Percentiles rank a stretch among this genome's conserved stretches.
phyloP scores from a whole-genome alignment of 2,888 invertebrate genomes.

The Agriotes lineatus region DNA sequence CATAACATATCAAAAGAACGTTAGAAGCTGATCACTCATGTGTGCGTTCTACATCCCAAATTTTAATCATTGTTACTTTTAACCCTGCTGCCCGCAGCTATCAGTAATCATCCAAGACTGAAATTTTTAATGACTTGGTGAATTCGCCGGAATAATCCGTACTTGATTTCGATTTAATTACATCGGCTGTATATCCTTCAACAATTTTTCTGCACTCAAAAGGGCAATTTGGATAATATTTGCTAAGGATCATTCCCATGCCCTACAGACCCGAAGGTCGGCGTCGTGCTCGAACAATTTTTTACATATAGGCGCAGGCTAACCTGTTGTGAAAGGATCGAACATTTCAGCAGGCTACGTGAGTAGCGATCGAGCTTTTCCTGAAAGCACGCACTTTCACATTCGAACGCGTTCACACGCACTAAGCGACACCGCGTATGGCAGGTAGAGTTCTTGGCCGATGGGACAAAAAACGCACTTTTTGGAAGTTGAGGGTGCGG shows the following conservation, averaged over 20 bases:
- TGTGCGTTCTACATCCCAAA: neutral
- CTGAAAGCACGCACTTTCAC: constrained; percentile 28
- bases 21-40: constrained; percentile 2
- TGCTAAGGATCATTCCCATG: no score
- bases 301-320: no score
- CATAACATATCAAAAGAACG: neutral
- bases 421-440: constrained; percentile 21
- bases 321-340: no score
- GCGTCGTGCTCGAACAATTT: no score
- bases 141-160: neutral
- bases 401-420: constrained; percentile 28
- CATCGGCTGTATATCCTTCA: no score
- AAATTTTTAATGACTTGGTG: neutral
- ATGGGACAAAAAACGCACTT: constrained; percentile 34
- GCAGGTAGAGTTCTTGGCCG: constrained; percentile 38
- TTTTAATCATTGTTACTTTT: neutral
- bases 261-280: no score
- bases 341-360: neutral
- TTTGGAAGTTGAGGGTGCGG: constrained; percentile 46
- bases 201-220: no score
- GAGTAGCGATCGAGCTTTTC: constrained; percentile 4
- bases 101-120: neutral
- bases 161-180: neutral
- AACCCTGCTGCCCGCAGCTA: constrained; percentile 3
- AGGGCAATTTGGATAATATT: no score